A percentile compares a stretch with the other conserved stretches of the same genome.
Conservation (phyloP, 2,797 vertebrate genomes). For the Valencia hispanica region DNA sequence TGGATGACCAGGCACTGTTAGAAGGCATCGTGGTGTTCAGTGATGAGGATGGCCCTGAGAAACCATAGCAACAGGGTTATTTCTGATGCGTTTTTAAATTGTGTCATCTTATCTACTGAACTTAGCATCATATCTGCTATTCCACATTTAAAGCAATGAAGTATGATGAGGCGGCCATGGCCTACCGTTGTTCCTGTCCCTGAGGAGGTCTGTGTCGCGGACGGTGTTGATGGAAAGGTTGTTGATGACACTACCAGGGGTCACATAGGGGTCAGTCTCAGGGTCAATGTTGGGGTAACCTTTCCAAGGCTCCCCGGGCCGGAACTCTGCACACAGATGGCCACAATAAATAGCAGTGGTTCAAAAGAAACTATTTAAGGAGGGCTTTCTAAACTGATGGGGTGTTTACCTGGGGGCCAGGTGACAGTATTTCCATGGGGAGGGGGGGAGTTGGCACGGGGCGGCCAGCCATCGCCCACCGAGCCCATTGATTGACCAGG, state of each 20-base stretch:
- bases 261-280: conserved; percentile 99
- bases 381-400: neutral
- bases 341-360: neutral
- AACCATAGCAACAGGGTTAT: conserved; percentile 8
- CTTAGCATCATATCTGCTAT: neutral
- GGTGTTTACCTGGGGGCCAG: conserved; percentile 92
- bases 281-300: conserved; percentile 99
- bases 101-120: neutral
- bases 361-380: neutral
- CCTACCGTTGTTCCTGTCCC: conserved; percentile 98
- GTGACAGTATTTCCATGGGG: conserved; percentile 96
- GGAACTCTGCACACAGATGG: conserved; percentile 86
- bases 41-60: conserved; percentile 98
- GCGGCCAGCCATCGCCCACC: conserved; percentile 95
- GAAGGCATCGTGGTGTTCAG: conserved; percentile 99
- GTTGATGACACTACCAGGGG: conserved; percentile 99
- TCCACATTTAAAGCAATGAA: neutral
- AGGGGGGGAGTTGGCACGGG: conserved; percentile 99
- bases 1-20: conserved; percentile 99
- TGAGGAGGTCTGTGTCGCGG: conserved; percentile 99
- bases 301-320: conserved; percentile 99
- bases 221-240: conserved; percentile 99
- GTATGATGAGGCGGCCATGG: neutral
- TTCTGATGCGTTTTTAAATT: neutral
- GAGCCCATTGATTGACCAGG: conserved; percentile 88